phyloP scores from a whole-genome alignment of 1,140 invertebrate species.

The Lasioglossum baleicum region DNA sequence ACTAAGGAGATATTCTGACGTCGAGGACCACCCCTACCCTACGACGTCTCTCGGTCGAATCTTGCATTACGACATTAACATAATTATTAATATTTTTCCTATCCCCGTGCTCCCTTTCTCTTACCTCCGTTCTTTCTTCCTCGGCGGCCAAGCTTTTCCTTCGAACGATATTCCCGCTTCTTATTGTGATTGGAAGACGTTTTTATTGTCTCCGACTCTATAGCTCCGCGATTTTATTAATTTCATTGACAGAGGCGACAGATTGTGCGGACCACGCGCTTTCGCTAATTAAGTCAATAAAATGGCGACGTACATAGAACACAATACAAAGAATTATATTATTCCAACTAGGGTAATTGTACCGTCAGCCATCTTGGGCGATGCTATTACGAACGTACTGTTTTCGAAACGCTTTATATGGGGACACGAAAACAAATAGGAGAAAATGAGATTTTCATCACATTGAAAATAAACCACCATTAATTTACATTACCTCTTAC shows the following conservation, averaged over 20 bases:
- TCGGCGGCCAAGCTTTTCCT: neutral
- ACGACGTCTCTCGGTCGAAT: conserved; percentile 44
- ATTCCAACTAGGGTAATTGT: no score
- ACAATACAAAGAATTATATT: no score
- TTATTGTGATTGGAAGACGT: neutral
- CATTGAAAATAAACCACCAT: neutral
- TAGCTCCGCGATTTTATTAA: neutral
- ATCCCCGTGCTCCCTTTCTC: conserved; percentile 1
- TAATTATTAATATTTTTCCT: conserved; percentile 75
- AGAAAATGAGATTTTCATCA: neutral
- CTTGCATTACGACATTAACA: conserved; percentile 74
- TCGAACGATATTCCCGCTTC: neutral
- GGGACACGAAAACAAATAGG: no score
- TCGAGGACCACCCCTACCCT: conserved; percentile 70
- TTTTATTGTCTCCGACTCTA: neutral
- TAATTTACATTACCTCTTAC: conserved; percentile 2
- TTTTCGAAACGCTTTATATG: no score
- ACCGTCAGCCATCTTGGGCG: no score
- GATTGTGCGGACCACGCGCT: no score
- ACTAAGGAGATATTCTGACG: conserved; percentile 78
- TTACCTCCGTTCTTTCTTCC: neutral
- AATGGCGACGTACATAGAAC: no score
- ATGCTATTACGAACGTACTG: no score
- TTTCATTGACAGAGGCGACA: neutral
- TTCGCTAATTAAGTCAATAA: no score